Conservation (phyloP, 2,113 vertebrate species). For the Tyto alba region DNA sequence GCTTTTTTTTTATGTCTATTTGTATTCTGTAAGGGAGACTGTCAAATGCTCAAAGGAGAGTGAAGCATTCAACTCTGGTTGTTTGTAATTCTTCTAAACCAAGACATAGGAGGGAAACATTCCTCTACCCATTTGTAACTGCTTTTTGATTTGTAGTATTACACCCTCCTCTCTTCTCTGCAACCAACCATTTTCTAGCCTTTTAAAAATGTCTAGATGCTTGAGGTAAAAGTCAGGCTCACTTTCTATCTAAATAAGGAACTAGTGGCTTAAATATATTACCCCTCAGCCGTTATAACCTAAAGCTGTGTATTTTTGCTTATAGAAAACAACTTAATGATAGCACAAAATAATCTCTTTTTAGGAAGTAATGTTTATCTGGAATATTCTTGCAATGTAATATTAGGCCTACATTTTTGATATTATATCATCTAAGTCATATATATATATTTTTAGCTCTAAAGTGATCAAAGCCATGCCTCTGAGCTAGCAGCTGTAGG, state of each 20-base stretch:
- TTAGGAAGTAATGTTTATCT: neutral
- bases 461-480: neutral
- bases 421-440: neutral
- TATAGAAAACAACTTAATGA: neutral
- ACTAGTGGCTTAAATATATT: neutral
- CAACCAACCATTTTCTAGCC: neutral
- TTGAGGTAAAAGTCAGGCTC: neutral
- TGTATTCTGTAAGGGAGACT: neutral
- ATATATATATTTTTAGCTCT: neutral
- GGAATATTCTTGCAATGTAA: neutral
- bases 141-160: neutral
- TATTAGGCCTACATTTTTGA: neutral
- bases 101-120: neutral
- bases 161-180: neutral
- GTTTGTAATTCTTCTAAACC: neutral
- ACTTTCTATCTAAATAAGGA: neutral
- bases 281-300: neutral
- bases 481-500: neutral
- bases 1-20: neutral
- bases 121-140: neutral
- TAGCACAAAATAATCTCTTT: neutral
- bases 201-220: neutral
- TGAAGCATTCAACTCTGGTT: neutral
- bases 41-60: neutral
- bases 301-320: neutral